Percentiles rank a stretch among this genome's conserved stretches.
Conservation (phyloP, 1,140 invertebrate species). For the Bombus pyrosoma region DNA sequence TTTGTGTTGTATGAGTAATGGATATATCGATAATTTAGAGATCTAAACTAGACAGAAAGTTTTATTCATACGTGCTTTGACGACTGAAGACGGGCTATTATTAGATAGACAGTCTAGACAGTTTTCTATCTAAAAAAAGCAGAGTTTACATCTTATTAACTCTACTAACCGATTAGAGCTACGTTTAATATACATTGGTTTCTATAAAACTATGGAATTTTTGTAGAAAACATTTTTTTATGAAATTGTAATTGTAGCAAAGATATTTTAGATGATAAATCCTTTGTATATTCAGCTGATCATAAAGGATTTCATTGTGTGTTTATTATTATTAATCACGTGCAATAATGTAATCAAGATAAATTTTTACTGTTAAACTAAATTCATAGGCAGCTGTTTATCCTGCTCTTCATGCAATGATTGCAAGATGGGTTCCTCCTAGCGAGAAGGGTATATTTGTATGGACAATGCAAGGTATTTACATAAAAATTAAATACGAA, state of each 20-base stretch:
- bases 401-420: conserved; percentile 87
- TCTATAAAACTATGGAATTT: background rate
- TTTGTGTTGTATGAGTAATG: no score
- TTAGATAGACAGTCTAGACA: no score
- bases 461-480: conserved; percentile 84
- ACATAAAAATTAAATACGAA: background rate
- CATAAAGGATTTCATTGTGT: background rate
- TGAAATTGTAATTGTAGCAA: background rate
- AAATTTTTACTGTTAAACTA: background rate
- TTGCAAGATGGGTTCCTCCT: conserved; percentile 90
- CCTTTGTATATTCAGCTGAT: background rate
- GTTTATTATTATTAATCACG: background rate
- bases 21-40: no score
- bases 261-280: background rate
- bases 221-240: background rate
- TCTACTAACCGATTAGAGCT: no score
- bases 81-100: no score
- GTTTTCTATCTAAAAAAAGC: no score
- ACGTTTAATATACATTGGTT: no score
- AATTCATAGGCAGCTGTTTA: conserved; percentile 86
- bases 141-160: no score
- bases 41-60: no score
- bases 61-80: no score
- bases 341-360: background rate
- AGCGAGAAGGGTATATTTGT: conserved; percentile 90